Evolutionary conservation across 2,797 vertebrate species (phyloP), one percentile per base, ranked within the genome.

Genomic region (Adelosebastes latens): DNA sequence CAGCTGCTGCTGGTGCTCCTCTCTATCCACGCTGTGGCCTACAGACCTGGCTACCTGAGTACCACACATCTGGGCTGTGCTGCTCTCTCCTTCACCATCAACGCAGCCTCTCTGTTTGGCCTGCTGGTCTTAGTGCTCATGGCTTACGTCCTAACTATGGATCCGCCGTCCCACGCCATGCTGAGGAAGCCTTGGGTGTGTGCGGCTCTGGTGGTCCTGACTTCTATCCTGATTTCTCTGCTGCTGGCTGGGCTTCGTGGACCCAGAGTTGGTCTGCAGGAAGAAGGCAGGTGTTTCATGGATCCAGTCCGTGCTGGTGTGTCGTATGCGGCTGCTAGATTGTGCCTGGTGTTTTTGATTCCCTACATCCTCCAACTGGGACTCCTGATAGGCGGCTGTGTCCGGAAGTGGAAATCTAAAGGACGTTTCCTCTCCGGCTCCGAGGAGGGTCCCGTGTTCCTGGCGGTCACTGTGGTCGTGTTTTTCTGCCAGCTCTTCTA

Each of bases 71-170:
- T 97, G 3, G 29, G 84, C 9, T 97, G 97, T 3, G 95, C 92
- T 0, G 0, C 90, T 0, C 92, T 98, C 27, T 96, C 96, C 1
- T 96, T 97, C 74, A 80, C 94, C 52, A 90, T 97, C 89, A 97
- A 96, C 53, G 18, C 92, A 2, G 79, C 77, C 59, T 96, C 95
- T 34, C 94, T 96, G 85, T 93, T 79, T 1, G 82, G 94, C 32
- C 90, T 96, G 42, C 61, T 95, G 2, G 61, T 92, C 60, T 88
- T 96, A 18, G 81, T 90, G 77, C 79, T 93, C 6, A 94, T 84
- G 49, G 93, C 94, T 42, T 89, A 94, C 0, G 66, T 82, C 0
- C 66, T 96, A 0, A 87, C 94, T 18, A 79, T 92, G 2, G 76
- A 92, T 3, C 79, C 79, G 5, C 83, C 76, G 0, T 80, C 91